Evolutionary conservation across 2,797 vertebrate genomes (phyloP), one percentile per base, ranked within the genome.

Genomic region (Anolis apletophallus): DNA sequence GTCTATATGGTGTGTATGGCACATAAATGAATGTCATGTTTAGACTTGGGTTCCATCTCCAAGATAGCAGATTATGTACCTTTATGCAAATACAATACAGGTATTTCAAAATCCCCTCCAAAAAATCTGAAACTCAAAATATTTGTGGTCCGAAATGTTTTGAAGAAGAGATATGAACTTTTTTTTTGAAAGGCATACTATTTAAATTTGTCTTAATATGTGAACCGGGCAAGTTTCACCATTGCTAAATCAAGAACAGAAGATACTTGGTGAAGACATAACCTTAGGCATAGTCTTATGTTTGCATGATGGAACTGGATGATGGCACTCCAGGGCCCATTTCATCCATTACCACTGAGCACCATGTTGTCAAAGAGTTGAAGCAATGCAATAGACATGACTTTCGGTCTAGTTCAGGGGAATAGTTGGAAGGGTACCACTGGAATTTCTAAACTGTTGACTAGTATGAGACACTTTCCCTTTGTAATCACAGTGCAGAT

Each of bases 381-480:
- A 68, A 55, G 54, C 67, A 54, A 17, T 64, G 57, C 61, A 64
- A 54, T 73, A 64, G 16, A 69, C 19, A n/a, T 55, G 76, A 80
- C 81, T 74, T 87, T 80, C 86, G 84, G 46, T 55, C 64, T 79
- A 79, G 74, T 75, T 79, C 86, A 83, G 55, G 16, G 14, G 76
- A 79, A 87, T 75, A 87, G 55, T 81, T 21, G 50, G 64, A 73
- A 87, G 77, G 32, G 16, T 83, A 73, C 75, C 81, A 17, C 23
- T 87, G 68, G 81, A 68, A 74, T 78, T 84, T 73, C 75, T 64
- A 67, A 55, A 67, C 36, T 73, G 57, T 80, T 87, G 76, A 80
- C 55, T 79, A 11, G 75, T 72, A 40, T 26, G 64, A 83, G 81
- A 83, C 32, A 54, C 68, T 83, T 54, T 74, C 73, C 81, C 21